A percentile compares a stretch with the other conserved stretches of the same genome.
Evolutionary conservation across 2,113 vertebrate species (phyloP).

Genomic region (Xyrauchen texanus): DNA sequence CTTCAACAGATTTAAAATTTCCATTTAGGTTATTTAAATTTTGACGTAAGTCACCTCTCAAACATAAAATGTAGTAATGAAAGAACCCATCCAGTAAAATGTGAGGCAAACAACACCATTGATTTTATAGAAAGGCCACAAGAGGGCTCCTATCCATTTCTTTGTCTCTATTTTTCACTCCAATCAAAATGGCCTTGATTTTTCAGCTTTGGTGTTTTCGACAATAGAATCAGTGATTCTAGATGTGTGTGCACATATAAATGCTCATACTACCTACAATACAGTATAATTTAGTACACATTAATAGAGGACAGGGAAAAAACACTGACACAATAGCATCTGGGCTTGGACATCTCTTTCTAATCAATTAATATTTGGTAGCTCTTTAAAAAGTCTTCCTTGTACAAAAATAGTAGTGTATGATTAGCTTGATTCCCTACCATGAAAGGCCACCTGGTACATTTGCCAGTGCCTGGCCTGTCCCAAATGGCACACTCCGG

Average conservation of each 20-base stretch:
- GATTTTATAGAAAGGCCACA: background rate
- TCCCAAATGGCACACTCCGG: too few relatives aligned
- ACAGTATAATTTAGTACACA: background rate
- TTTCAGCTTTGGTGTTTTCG: too few relatives aligned
- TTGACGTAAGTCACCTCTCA: too few relatives aligned
- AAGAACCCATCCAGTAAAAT: too few relatives aligned
- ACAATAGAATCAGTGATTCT: too few relatives aligned
- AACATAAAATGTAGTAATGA: too few relatives aligned
- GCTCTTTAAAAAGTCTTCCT: background rate
- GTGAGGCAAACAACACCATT: background rate
- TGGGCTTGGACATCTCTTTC: background rate
- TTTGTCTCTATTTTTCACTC: background rate
- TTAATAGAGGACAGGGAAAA: background rate
- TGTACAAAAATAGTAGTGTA: background rate
- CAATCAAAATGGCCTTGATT: background rate
- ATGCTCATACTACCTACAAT: too few relatives aligned
- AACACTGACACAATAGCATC: background rate
- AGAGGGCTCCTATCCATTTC: background rate
- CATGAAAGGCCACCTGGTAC: background rate
- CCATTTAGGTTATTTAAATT: too few relatives aligned
- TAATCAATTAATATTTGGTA: background rate
- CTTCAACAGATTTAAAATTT: too few relatives aligned
- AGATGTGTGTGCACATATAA: too few relatives aligned
- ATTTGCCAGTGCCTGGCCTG: slow-evolving; percentile 48
- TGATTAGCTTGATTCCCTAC: background rate